These are phyloP conservation scores for Caenorhabditis afra DNA, from an alignment of 2,888 invertebrate genomes.

Conservation along the genomic window DNA sequence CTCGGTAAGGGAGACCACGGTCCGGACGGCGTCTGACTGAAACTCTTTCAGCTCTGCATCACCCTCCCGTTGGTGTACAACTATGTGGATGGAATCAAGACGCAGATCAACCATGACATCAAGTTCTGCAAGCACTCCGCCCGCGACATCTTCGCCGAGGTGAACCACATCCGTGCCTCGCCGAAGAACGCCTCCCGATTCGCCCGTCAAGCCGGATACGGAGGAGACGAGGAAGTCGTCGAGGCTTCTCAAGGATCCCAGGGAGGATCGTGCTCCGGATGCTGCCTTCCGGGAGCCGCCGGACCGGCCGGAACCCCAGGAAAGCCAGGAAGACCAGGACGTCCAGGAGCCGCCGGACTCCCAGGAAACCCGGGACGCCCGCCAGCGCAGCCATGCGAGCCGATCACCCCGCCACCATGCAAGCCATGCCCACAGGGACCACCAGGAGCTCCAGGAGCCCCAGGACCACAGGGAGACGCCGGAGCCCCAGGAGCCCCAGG, in stretches of 20 bases:
- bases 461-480: conserved; percentile 67
- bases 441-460: conserved; percentile 70
- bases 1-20: conserved; percentile 31
- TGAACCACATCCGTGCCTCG: conserved; percentile 65
- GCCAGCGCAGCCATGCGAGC: conserved; percentile 69
- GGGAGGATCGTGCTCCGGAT: conserved; percentile 67
- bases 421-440: conserved; percentile 71
- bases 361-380: conserved; percentile 70
- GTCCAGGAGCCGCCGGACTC: conserved; percentile 70
- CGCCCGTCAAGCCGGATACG: conserved; percentile 71
- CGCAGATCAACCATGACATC: conserved; percentile 66
- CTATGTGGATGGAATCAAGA: conserved; percentile 68
- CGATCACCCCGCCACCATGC: conserved; percentile 69
- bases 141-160: conserved; percentile 73
- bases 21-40: neutral
- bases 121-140: conserved; percentile 70
- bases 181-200: conserved; percentile 64
- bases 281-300: conserved; percentile 74
- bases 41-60: conserved; percentile 56
- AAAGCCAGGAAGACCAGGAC: conserved; percentile 69
- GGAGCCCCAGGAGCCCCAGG: conserved; percentile 71
- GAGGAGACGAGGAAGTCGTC: conserved; percentile 47
- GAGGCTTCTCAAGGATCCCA: conserved; percentile 24
- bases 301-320: conserved; percentile 75
- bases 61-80: conserved; percentile 68